phyloP scores from a whole-genome alignment of 2,888 invertebrate genomes.

The Dynastes grantii region DNA sequence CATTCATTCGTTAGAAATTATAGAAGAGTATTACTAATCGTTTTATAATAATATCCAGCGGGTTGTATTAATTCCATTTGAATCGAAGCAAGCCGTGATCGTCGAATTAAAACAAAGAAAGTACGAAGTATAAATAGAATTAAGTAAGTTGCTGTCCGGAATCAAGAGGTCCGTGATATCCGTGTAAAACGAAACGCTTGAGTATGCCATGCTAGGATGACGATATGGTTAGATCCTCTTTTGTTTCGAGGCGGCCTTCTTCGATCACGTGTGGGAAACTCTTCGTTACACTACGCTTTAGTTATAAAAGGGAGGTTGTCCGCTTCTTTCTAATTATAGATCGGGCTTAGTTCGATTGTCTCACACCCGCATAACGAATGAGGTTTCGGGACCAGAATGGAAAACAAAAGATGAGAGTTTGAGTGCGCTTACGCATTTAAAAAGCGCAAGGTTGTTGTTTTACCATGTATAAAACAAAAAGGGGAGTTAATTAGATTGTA shows the following conservation, averaged over 20 bases:
- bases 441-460: conserved; percentile 10
- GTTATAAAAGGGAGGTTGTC: neutral
- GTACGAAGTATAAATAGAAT: neutral
- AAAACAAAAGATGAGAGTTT: conserved; percentile 15
- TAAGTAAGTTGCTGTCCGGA: neutral
- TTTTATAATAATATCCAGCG: neutral
- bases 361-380: conserved; percentile 29
- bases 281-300: conserved; percentile 20
- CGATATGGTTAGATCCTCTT: conserved; percentile 50
- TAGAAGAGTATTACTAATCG: conserved; percentile 1
- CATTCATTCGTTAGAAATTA: neutral
- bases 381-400: conserved; percentile 7
- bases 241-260: conserved; percentile 63
- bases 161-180: conserved; percentile 12
- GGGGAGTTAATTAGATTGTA: conserved; percentile 15
- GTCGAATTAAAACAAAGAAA: conserved; percentile 6
- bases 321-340: conserved; percentile 15
- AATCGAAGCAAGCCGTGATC: conserved; percentile 1
- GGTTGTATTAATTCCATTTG: neutral
- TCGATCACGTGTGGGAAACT: conserved; percentile 64
- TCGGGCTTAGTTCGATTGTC: conserved; percentile 16
- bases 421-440: neutral
- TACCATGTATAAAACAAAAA: neutral
- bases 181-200: neutral
- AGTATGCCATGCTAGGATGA: neutral